Evolutionary conservation across 2,113 vertebrate species (phyloP).

Genomic region (Barbus barbus): DNA sequence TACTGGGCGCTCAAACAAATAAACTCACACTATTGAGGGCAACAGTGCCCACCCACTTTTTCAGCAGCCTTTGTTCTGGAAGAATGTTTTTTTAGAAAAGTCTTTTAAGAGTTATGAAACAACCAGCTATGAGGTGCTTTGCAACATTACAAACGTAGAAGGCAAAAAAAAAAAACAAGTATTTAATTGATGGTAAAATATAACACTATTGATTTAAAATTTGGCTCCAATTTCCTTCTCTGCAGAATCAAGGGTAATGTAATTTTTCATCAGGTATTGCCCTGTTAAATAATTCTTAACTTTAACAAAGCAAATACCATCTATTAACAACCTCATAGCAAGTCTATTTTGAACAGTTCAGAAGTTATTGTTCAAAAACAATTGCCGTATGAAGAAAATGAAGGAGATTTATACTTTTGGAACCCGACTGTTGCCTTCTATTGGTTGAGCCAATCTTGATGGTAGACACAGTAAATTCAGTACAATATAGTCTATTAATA

Average conservation of each 20-base stretch:
- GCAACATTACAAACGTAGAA: background rate
- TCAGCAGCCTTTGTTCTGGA: background rate
- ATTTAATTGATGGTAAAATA: background rate
- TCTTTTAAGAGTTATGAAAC: background rate
- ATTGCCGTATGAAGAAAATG: background rate
- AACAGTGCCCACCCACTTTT: background rate
- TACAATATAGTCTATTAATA: background rate
- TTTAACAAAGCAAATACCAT: background rate
- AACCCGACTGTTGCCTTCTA: background rate
- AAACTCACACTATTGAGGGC: background rate
- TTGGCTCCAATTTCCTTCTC: too few relatives aligned
- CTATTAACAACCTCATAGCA: background rate
- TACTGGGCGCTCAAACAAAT: background rate
- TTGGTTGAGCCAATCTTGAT: background rate
- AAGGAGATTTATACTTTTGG: background rate
- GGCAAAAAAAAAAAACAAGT: background rate
- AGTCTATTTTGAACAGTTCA: background rate
- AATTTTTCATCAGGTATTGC: too few relatives aligned
- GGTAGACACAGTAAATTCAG: background rate
- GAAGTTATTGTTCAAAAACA: background rate
- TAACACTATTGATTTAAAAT: background rate
- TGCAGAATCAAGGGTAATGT: too few relatives aligned
- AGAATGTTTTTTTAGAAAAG: background rate
- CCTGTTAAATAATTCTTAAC: background rate
- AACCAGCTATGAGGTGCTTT: background rate